Base-by-base conservation (phyloP, 2,888 invertebrate genomes). In the Epinotia bilunana region DNA sequence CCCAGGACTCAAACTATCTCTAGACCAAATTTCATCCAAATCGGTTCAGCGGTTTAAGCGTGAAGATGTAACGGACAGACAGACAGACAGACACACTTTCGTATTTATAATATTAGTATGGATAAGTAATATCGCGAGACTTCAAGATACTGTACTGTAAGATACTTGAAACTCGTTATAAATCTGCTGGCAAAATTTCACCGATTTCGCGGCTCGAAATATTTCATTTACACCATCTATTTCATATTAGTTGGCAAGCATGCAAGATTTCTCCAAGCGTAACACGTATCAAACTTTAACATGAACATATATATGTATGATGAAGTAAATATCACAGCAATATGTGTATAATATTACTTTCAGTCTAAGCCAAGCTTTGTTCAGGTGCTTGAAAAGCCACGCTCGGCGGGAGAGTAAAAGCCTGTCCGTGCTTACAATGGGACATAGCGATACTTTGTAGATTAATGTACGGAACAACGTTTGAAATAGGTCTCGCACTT, bases 341-440 rank as follows among this genome's bases (percentile, higher is more conserved):
- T 57, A 33, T 43, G 69, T 58, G 46, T 69, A 64, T 63, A 71
- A 69, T 61, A 62, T 72, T 28, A 28, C 57, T 57, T 43, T 58
- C 12, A 28, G 63, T 18, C n/a, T 58, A 58, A 64, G 57, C 57
- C 28, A 6, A 7, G 63, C 57, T 57, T 64, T 57, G 57, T 63
- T 46, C n/a, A 4, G 23, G 3, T 28, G 28, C 33, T 16, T 58
- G 46, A 12, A 63, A 57, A 72, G 57, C 72, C 55, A 43, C 64
- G 72, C 72, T 65, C 58, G 64, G 28, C 65, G 60, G 58, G 72
- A 62, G 53, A 43, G 65, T 58, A 46, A 65, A 65, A 72, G 64
- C 72, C 18, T 58, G 58, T 55, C 65, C 72, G 16, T 65, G 65
- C 46, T 65, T 72, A 65, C 64, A 65, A 72, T 65, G 28, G 46